Evolutionary conservation across 2,113 vertebrate species (phyloP).

Genomic region (Motacilla alba): DNA sequence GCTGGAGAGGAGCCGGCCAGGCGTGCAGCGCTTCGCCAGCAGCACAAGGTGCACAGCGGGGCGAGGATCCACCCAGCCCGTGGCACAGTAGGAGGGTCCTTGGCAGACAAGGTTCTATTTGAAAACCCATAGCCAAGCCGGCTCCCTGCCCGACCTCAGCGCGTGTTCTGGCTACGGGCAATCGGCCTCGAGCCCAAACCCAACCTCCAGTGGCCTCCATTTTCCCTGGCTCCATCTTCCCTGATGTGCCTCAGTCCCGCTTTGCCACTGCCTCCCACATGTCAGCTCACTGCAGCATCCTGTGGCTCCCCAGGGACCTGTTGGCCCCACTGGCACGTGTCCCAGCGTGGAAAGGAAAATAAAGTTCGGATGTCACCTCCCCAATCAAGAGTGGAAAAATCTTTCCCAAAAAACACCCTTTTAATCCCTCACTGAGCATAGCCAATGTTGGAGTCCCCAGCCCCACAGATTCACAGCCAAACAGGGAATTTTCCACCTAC

Average conservation of each 20-base stretch:
- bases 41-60: neutral
- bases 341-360: slow-evolving; percentile 19
- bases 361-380: slow-evolving; percentile 47
- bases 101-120: neutral
- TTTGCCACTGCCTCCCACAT: neutral
- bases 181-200: neutral
- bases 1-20: neutral
- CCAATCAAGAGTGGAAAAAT: slow-evolving; percentile 49
- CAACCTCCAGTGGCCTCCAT: neutral
- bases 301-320: neutral
- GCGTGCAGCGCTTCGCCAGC: neutral
- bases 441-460: neutral
- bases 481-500: slow-evolving; percentile 56
- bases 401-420: slow-evolving; percentile 50
- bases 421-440: neutral
- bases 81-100: slow-evolving; percentile 39
- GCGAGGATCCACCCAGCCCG: neutral
- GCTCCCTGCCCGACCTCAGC: neutral
- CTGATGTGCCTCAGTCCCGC: accelerated
- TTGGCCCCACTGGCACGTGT: neutral
- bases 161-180: neutral
- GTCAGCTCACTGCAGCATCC: accelerated
- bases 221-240: neutral
- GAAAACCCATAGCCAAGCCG: neutral
- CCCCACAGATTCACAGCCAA: neutral